Percentiles rank a stretch among this genome's conserved stretches.
Evolutionary conservation across 2,113 vertebrate species (phyloP).

Genomic region (Capreolus pygargus): DNA sequence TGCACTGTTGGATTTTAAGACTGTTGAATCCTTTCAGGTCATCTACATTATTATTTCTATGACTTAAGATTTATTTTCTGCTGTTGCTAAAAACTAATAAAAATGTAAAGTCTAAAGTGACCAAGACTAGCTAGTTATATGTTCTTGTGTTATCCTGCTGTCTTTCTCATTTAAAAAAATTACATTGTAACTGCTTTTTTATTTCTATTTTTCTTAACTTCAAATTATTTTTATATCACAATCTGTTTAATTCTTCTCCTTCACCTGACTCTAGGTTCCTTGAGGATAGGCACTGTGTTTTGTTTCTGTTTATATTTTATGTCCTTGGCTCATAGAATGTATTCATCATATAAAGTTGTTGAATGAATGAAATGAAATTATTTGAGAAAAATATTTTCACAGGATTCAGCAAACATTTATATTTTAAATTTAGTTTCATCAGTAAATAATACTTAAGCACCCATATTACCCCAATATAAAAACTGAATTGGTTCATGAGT

Average conservation of each 20-base stretch:
- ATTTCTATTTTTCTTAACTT: neutral
- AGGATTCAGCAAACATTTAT: neutral
- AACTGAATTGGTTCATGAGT: neutral
- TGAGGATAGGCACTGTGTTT: neutral
- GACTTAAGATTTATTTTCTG: neutral
- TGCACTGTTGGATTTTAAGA: neutral
- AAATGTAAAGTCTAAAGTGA: neutral
- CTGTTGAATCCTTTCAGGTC: neutral
- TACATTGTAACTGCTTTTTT: neutral
- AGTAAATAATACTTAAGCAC: neutral
- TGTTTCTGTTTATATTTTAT: neutral
- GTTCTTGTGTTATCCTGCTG: neutral
- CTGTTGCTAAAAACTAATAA: slow-evolving; percentile 25
- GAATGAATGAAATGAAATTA: slow-evolving; percentile 12
- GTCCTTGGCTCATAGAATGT: neutral
- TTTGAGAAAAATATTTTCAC: slow-evolving; percentile 9
- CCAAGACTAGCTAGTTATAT: neutral
- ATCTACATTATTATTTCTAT: neutral
- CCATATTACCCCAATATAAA: neutral
- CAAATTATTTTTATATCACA: slow-evolving; percentile 10
- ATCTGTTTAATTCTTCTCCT: neutral
- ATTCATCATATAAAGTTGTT: neutral
- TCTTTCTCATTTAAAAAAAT: neutral
- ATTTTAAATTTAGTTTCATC: slow-evolving; percentile 39
- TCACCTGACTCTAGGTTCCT: neutral